Percentiles rank a stretch among this genome's conserved stretches.
phyloP scores from a whole-genome alignment of 2,888 invertebrate genomes.

The Lampropteryx suffumata region DNA sequence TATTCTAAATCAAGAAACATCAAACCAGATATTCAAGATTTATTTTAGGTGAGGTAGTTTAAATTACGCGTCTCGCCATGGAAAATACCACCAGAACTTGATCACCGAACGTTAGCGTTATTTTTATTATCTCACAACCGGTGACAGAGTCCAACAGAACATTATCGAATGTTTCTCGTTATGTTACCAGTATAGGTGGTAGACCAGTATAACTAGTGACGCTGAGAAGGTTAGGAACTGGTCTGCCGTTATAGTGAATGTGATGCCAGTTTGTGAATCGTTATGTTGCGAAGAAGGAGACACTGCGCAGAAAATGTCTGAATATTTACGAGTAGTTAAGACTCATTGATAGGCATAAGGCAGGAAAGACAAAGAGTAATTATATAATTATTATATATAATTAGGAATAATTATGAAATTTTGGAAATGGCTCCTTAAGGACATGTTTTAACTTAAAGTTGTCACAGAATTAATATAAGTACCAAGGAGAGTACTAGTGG shows the following conservation, averaged over 20 bases:
- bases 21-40: conserved; percentile 14
- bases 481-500: too few relatives aligned
- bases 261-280: neutral
- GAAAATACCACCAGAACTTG: conserved; percentile 27
- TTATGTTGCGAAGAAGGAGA: conserved; percentile 9
- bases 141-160: conserved; percentile 1
- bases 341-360: too few relatives aligned
- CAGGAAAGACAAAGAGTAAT: too few relatives aligned
- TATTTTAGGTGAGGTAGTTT: conserved; percentile 1
- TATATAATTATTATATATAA: too few relatives aligned
- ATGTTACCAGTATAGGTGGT: conserved; percentile 34
- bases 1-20: conserved; percentile 12
- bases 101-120: conserved; percentile 3
- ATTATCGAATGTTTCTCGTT: conserved; percentile 27
- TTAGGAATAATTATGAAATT: too few relatives aligned
- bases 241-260: conserved; percentile 21
- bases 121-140: neutral
- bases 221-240: conserved; percentile 18
- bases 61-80: conserved; percentile 7
- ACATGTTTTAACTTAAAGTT: too few relatives aligned
- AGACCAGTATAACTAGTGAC: conserved; percentile 31
- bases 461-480: too few relatives aligned
- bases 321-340: too few relatives aligned
- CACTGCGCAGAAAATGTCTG: neutral
- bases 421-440: too few relatives aligned